Percentiles rank a stretch among this genome's conserved stretches.
Evolutionary conservation across 1,140 invertebrate species (phyloP).

Genomic region (Bombus cullumanus): DNA sequence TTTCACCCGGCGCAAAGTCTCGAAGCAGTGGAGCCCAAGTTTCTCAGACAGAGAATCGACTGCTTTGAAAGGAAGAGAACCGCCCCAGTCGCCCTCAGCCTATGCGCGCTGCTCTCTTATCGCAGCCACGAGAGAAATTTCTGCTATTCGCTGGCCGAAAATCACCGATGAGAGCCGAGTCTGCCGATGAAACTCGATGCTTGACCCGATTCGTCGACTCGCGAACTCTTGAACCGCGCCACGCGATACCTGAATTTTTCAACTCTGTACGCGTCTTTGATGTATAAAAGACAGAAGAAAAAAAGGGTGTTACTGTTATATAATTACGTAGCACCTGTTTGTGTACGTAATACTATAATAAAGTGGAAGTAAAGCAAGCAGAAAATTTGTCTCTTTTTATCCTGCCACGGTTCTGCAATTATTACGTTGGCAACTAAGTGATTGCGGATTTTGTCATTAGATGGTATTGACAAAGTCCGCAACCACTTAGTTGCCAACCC

Average conservation of each 20-base stretch:
- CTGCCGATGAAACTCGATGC: neutral
- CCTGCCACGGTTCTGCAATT: too few species aligned
- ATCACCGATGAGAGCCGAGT: neutral
- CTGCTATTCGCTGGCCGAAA: neutral
- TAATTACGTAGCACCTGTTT: too few species aligned
- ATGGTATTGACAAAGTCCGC: too few species aligned
- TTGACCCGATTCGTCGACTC: neutral
- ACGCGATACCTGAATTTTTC: neutral
- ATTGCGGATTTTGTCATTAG: too few species aligned
- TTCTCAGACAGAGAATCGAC: neutral
- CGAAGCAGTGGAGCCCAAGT: neutral
- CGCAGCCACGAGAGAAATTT: neutral
- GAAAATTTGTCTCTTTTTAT: neutral
- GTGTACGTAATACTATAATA: neutral
- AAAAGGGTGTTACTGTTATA: neutral
- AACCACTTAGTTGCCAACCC: too few species aligned
- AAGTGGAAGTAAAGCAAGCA: neutral
- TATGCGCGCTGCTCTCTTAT: neutral
- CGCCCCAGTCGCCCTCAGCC: neutral
- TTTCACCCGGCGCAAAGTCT: neutral
- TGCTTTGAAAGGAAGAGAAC: neutral
- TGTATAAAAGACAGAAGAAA: neutral
- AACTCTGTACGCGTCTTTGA: neutral
- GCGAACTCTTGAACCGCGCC: neutral
- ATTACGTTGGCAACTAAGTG: too few species aligned